phyloP scores from a whole-genome alignment of 92 coral and sea anemone species.

The Phenganax subtilis region DNA sequence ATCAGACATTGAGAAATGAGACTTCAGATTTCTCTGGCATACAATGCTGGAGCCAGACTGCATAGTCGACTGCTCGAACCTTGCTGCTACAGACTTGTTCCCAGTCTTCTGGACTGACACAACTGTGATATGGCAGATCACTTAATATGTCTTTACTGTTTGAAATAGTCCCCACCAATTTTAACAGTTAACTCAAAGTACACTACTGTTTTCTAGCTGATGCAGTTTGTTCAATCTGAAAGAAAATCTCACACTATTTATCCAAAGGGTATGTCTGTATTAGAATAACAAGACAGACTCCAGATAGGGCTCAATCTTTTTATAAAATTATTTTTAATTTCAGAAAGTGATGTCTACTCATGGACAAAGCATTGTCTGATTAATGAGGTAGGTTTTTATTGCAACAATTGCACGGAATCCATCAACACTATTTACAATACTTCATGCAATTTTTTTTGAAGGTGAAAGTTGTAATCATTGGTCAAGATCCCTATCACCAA shows the following conservation, averaged over 20 bases:
- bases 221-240: slow-evolving; percentile 72
- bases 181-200: neutral
- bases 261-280: slow-evolving; percentile 69
- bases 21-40: too few relatives aligned
- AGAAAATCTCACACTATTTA: slow-evolving; percentile 74
- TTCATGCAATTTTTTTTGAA: slow-evolving; percentile 15
- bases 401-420: neutral
- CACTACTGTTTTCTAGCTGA: slow-evolving; percentile 48
- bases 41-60: too few relatives aligned
- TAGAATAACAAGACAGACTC: neutral
- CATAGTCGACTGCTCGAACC: too few relatives aligned
- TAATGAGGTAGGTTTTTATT: slow-evolving; percentile 48
- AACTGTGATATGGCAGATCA: too few relatives aligned
- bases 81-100: too few relatives aligned
- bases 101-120: too few relatives aligned
- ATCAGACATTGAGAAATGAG: too few relatives aligned
- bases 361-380: slow-evolving; percentile 82
- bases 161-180: neutral
- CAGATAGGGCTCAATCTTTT: neutral
- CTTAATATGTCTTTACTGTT: neutral
- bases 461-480: slow-evolving; percentile 90
- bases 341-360: slow-evolving; percentile 84
- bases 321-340: neutral
- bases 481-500: slow-evolving; percentile 98
- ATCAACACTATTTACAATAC: neutral